phyloP scores from a whole-genome alignment of 2,888 invertebrate genomes.

The Protodeltote pygarga region DNA sequence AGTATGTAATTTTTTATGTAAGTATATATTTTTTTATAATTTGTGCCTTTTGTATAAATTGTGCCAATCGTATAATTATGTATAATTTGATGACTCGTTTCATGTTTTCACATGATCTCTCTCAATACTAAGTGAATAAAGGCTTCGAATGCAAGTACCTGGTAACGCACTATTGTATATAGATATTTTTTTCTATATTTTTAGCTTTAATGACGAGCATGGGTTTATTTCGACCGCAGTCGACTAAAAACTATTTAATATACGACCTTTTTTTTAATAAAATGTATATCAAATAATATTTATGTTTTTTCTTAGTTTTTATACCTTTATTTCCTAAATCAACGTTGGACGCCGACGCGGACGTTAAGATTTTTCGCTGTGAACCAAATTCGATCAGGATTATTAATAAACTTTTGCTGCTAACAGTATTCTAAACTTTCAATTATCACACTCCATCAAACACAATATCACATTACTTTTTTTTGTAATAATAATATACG shows the following conservation, averaged over 20 bases:
- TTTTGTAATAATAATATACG: constrained; percentile 2
- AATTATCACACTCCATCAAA: background rate
- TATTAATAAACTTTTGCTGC: too few relatives aligned
- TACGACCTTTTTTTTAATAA: constrained; percentile 74
- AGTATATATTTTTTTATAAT: constrained; percentile 1
- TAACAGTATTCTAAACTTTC: too few relatives aligned
- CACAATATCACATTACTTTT: background rate
- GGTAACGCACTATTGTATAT: constrained; percentile 76
- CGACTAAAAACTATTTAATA: constrained; percentile 79
- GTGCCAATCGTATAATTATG: background rate
- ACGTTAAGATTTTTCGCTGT: too few relatives aligned
- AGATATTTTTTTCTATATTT: constrained; percentile 56
- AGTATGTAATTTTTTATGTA: constrained; percentile 21
- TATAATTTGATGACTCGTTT: constrained; percentile 10
- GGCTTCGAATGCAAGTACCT: constrained; percentile 66
- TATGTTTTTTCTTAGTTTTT: constrained; percentile 23
- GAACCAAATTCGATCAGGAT: too few relatives aligned
- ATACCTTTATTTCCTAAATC: background rate
- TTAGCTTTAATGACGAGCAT: constrained; percentile 66
- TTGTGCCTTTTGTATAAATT: constrained; percentile 7
- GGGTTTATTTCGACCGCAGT: constrained; percentile 83
- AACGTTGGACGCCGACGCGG: background rate
- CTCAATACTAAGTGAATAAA: constrained; percentile 43
- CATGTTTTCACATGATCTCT: constrained; percentile 68
- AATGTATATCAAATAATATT: constrained; percentile 63